Conservation (phyloP, 2,888 invertebrate genomes). For the Aporophyla nigra region DNA sequence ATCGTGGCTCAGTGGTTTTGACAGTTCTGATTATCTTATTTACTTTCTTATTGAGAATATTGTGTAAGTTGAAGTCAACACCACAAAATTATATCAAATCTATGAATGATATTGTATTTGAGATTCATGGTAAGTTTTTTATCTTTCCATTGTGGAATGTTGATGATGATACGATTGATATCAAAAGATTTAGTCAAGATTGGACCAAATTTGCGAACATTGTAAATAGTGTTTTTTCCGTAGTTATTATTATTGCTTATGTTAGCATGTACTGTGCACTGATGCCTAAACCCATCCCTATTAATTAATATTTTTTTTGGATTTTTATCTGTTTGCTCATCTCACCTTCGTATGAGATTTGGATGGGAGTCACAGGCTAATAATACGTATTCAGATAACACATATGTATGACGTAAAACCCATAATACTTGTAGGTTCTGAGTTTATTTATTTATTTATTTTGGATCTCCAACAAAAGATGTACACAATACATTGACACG, state of each 20-base stretch:
- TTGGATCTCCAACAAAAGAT: no score
- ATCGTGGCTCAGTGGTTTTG: conserved; percentile 71
- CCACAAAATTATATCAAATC: conserved; percentile 66
- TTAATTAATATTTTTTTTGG: conserved; percentile 25
- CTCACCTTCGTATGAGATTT: no score
- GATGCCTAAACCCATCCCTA: conserved; percentile 68
- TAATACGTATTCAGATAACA: neutral
- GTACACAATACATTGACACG: no score
- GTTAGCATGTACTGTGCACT: conserved; percentile 65
- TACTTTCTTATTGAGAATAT: conserved; percentile 65
- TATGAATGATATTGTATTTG: conserved; percentile 66
- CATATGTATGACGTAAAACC: neutral
- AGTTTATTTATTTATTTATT: neutral
- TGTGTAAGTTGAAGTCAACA: conserved; percentile 57
- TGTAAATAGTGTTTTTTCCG: conserved; percentile 66
- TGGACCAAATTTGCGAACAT: conserved; percentile 74
- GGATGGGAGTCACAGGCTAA: neutral
- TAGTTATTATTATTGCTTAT: conserved; percentile 64
- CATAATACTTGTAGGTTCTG: neutral
- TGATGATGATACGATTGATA: conserved; percentile 27
- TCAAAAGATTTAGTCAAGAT: conserved; percentile 44
- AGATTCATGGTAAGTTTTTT: conserved; percentile 58
- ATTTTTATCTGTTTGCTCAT: neutral
- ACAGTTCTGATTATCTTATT: conserved; percentile 65
- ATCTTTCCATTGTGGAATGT: conserved; percentile 69